phyloP scores from a whole-genome alignment of 1,140 invertebrate genomes.

The Nephotettix cincticeps region DNA sequence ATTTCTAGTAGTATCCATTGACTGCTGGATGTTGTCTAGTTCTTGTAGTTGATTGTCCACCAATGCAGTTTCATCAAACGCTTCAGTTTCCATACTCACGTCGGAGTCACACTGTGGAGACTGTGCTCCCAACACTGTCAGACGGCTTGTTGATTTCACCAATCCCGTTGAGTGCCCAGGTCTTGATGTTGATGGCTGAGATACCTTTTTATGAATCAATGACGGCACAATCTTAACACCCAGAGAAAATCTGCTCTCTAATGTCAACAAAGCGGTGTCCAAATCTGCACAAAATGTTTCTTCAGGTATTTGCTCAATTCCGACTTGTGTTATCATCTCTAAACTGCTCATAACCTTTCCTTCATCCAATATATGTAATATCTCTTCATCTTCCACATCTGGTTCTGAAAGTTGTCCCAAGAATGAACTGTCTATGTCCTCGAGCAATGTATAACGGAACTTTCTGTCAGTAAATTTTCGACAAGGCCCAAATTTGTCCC shows the following conservation, averaged over 20 bases:
- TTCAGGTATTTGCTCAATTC: not conserved
- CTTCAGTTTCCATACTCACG: not conserved
- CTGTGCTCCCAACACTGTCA: not conserved
- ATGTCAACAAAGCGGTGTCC: not conserved
- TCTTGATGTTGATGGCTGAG: not conserved
- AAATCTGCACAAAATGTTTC: not conserved
- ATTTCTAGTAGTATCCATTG: not conserved
- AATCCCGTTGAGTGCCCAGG: not conserved
- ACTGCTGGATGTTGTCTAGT: not conserved
- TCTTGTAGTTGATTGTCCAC: not conserved
- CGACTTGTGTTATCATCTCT: conserved; percentile 11
- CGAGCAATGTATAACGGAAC: not conserved
- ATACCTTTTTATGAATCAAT: not conserved
- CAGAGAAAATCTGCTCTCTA: not conserved
- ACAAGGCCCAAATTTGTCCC: conserved; percentile 5
- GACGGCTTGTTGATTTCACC: not conserved
- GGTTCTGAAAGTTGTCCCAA: not conserved
- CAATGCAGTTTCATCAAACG: not conserved
- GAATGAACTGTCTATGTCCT: not conserved
- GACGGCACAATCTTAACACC: not conserved
- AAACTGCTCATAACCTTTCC: not conserved
- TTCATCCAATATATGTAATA: not conserved
- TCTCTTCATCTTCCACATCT: not conserved
- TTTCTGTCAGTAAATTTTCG: conserved; percentile 20
- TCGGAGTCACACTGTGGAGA: conserved; percentile 6